These are phyloP conservation scores for Sitophilus oryzae DNA, from an alignment of 1,140 invertebrate genomes.

Conservation along the genomic window DNA sequence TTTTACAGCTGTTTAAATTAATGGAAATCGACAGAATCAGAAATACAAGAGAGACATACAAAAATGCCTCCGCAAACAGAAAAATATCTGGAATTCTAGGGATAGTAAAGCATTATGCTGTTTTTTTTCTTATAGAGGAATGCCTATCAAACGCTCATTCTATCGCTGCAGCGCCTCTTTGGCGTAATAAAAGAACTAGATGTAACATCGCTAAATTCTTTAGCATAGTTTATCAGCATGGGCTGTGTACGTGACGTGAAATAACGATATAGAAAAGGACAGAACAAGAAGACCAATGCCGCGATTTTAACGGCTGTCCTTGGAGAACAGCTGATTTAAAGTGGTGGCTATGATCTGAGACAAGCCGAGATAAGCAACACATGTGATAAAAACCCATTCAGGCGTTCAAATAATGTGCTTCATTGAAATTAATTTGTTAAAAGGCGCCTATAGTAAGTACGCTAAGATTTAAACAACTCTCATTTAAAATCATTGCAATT, in stretches of 20 bases:
- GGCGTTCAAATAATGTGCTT: too few relatives aligned
- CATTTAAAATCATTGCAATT: too few relatives aligned
- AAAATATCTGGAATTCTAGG: too few relatives aligned
- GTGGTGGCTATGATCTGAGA: neutral
- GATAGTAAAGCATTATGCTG: too few relatives aligned
- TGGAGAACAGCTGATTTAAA: neutral
- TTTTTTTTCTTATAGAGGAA: neutral
- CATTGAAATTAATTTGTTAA: too few relatives aligned
- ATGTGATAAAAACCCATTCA: neutral
- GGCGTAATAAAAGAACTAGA: neutral
- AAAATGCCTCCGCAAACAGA: too few relatives aligned
- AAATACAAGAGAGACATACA: too few relatives aligned
- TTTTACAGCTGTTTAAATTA: too few relatives aligned
- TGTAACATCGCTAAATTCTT: neutral
- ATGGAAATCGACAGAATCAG: too few relatives aligned
- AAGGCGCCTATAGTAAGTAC: too few relatives aligned
- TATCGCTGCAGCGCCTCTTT: neutral
- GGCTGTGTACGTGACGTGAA: neutral
- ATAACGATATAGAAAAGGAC: too few relatives aligned
- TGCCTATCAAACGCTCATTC: neutral
- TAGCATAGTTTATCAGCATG: neutral
- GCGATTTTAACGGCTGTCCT: neutral
- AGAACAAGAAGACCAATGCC: neutral
- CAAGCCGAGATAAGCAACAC: neutral
- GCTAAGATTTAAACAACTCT: too few relatives aligned